Evolutionary conservation across 2,797 vertebrate species (phyloP).

Genomic region (Mionectes olivaceus): DNA sequence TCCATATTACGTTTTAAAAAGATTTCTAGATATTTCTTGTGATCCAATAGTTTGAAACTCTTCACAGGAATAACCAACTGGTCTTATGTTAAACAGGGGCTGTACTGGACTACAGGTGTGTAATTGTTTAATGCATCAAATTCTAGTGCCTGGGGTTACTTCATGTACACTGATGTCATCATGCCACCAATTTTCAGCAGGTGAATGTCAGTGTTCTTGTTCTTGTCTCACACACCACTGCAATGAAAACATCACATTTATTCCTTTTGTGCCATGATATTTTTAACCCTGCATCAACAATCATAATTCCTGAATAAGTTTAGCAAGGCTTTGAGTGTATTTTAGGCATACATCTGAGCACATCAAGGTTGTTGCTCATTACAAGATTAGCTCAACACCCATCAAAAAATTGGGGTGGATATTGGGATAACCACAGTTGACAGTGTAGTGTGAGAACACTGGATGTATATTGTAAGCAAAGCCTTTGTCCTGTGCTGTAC

Average conservation of each 20-base stretch:
- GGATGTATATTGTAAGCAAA: background rate
- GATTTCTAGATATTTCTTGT: background rate
- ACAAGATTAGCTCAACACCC: background rate
- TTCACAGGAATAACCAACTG: background rate
- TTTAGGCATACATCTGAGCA: background rate
- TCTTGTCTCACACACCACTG: background rate
- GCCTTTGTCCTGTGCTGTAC: background rate
- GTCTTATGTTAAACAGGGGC: background rate
- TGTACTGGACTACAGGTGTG: background rate
- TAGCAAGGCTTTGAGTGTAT: background rate
- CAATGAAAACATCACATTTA: background rate
- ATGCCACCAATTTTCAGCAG: background rate
- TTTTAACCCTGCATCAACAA: background rate
- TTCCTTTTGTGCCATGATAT: background rate
- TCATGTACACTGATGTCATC: background rate
- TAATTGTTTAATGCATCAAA: no score
- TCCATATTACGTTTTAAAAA: background rate
- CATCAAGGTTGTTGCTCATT: background rate
- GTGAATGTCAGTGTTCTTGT: background rate
- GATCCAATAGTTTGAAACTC: background rate
- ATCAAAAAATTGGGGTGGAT: background rate
- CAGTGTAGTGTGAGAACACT: background rate
- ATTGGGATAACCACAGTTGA: background rate
- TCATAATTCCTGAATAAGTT: background rate
- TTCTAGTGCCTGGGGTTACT: background rate